A percentile compares a stretch with the other conserved stretches of the same genome.
phyloP scores from a whole-genome alignment of 2,888 invertebrate genomes.

The Platycheirus rosarum region DNA sequence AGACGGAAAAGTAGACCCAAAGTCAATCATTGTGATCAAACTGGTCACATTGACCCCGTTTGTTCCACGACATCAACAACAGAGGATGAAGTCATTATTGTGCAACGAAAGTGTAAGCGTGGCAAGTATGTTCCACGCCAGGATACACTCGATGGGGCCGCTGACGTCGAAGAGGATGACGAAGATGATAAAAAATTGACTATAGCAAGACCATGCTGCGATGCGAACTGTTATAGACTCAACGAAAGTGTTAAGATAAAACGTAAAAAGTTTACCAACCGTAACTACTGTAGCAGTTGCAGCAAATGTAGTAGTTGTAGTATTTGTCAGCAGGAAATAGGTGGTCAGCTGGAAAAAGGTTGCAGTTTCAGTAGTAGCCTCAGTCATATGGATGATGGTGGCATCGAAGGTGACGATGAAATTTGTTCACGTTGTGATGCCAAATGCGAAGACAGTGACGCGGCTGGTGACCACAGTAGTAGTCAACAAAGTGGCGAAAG shows the following conservation, averaged over 20 bases:
- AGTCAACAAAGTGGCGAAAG: conserved; percentile 79
- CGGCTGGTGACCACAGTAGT: conserved; percentile 49
- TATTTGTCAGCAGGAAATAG: conserved; percentile 76
- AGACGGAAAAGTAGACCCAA: conserved; percentile 47
- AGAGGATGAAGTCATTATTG: conserved; percentile 61
- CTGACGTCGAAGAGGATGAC: conserved; percentile 76
- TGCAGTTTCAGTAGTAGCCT: conserved; percentile 71
- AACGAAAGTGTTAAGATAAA: conserved; percentile 80
- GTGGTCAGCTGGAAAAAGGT: conserved; percentile 73
- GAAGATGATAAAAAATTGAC: conserved; percentile 68
- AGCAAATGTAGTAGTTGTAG: conserved; percentile 80
- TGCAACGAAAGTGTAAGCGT: conserved; percentile 77
- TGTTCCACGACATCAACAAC: conserved; percentile 62
- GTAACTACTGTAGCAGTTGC: conserved; percentile 79
- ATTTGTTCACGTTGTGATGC: conserved; percentile 49
- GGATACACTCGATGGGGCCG: conserved; percentile 65
- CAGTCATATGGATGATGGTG: conserved; percentile 64
- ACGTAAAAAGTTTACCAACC: conserved; percentile 78
- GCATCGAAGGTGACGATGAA: conserved; percentile 73
- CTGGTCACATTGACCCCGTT: conserved; percentile 60
- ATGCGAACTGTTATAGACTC: conserved; percentile 57
- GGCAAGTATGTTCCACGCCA: conserved; percentile 38
- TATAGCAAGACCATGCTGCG: conserved; percentile 44
- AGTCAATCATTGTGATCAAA: conserved; percentile 47
- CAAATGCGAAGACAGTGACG: conserved; percentile 42